Evolutionary conservation across 2,797 vertebrate genomes (phyloP).

Genomic region (Amblyopsis hoosieri): DNA sequence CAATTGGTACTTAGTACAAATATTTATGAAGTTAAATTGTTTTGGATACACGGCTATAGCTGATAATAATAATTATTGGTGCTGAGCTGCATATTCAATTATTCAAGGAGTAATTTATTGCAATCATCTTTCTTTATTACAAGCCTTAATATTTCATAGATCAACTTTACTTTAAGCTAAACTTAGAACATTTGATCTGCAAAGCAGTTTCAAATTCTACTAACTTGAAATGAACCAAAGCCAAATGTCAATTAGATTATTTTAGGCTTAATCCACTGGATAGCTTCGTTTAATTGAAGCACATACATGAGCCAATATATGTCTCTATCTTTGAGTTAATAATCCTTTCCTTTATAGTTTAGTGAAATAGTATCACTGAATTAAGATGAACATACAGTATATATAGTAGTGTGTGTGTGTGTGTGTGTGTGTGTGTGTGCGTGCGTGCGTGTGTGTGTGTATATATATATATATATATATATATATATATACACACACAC

Average conservation of each 20-base stretch:
- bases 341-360: conserved; percentile 42
- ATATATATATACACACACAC: conserved; percentile 43
- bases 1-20: too few species aligned
- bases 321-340: conserved; percentile 30
- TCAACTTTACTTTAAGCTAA: conserved; percentile 36
- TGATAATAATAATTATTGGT: conserved; percentile 20
- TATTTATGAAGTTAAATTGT: neutral
- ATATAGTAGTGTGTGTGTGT: too few species aligned
- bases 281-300: conserved; percentile 66
- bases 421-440: too few species aligned
- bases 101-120: neutral
- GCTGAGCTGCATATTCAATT: conserved; percentile 6
- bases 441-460: too few species aligned
- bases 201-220: conserved; percentile 26
- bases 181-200: conserved; percentile 39
- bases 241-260: conserved; percentile 41
- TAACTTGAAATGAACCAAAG: conserved; percentile 71
- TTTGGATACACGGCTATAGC: conserved; percentile 16
- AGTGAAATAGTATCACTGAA: conserved; percentile 21
- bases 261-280: conserved; percentile 48
- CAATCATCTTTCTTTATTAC: conserved; percentile 35
- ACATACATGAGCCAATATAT: conserved; percentile 31
- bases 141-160: conserved; percentile 60
- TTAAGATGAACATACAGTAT: conserved; percentile 13
- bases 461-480: conserved; percentile 27